These are phyloP conservation scores for Chrysemys picta DNA, from an alignment of 2,113 vertebrate species.

Conservation along the genomic window DNA sequence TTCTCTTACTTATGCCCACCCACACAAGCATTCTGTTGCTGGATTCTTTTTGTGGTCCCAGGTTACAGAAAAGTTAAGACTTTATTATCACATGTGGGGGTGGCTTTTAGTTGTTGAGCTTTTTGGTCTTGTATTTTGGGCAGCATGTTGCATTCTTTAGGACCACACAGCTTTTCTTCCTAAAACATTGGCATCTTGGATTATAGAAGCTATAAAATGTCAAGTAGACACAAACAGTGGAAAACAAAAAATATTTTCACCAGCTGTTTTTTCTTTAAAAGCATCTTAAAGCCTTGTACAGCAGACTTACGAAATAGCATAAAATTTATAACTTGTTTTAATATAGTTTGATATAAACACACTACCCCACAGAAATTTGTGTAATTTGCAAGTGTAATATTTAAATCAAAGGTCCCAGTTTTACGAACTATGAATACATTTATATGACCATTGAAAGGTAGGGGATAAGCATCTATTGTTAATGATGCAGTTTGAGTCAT, in stretches of 20 bases:
- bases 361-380: not conserved
- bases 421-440: not conserved
- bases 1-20: not conserved
- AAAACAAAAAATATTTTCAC: slow-evolving; percentile 23
- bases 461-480: not conserved
- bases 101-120: too few species aligned
- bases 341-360: not conserved
- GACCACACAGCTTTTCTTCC: slow-evolving; percentile 46
- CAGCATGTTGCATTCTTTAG: slow-evolving; percentile 23
- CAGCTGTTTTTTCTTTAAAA: not conserved
- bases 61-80: not conserved
- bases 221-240: slow-evolving; percentile 15
- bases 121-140: slow-evolving; percentile 23
- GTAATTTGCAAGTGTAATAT: not conserved
- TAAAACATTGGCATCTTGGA: slow-evolving; percentile 29
- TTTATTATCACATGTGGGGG: too few species aligned
- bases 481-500: not conserved
- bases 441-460: slow-evolving; percentile 11
- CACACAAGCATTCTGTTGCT: not conserved
- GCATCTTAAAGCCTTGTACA: slow-evolving; percentile 14
- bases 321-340: not conserved
- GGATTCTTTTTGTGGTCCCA: not conserved
- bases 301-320: not conserved
- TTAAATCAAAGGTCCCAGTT: not conserved
- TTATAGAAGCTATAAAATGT: slow-evolving; percentile 46